A percentile compares a stretch with the other conserved stretches of the same genome.
Conservation (phyloP, 2,888 invertebrate genomes). For the Lysandra coridon region DNA sequence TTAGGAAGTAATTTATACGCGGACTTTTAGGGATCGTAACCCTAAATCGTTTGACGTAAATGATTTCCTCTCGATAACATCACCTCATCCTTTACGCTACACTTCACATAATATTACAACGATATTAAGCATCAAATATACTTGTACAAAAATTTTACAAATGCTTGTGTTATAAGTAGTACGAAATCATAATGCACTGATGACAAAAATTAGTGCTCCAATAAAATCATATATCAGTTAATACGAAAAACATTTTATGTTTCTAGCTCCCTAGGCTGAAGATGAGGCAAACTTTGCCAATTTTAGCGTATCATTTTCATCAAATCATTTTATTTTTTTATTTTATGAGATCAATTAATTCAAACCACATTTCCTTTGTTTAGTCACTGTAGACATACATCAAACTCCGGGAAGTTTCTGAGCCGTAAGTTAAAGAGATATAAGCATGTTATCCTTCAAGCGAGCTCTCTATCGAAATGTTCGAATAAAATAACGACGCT, state of each 20-base stretch:
- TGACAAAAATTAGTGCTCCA: not conserved
- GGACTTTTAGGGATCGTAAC: not conserved
- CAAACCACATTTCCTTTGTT: slow-evolving; percentile 43
- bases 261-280: not conserved
- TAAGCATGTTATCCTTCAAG: slow-evolving; percentile 41
- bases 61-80: not conserved
- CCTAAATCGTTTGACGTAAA: not conserved
- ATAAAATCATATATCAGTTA: not conserved
- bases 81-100: not conserved
- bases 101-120: not conserved
- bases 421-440: slow-evolving; percentile 44
- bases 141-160: not conserved
- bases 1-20: not conserved
- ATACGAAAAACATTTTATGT: not conserved
- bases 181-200: not conserved
- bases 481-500: not conserved
- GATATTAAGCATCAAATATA: not conserved
- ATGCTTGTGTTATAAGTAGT: not conserved
- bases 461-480: slow-evolving; percentile 36
- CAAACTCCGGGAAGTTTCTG: slow-evolving; percentile 42
- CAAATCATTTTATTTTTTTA: slow-evolving; percentile 26
- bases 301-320: slow-evolving; percentile 16
- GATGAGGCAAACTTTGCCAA: not conserved
- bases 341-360: slow-evolving; percentile 21
- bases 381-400: slow-evolving; percentile 47